Conservation (phyloP, 1,140 invertebrate genomes). For the Aplysia californica region DNA sequence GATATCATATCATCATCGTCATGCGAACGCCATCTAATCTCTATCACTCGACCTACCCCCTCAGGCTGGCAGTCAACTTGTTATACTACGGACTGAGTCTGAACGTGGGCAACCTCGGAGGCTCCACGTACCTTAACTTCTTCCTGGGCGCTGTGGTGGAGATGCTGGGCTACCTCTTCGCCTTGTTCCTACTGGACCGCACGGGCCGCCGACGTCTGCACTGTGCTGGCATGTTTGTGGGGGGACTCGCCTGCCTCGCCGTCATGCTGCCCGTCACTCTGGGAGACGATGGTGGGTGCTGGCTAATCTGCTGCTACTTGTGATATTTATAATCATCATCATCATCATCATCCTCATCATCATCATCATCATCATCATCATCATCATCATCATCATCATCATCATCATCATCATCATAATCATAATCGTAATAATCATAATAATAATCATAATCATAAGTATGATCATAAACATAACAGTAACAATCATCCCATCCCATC, state of each 20-base stretch:
- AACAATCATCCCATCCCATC: too few species aligned
- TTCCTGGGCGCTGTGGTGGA: conserved; percentile 75
- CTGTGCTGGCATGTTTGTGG: not conserved
- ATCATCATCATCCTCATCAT: too few species aligned
- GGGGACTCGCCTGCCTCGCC: conserved; percentile 30
- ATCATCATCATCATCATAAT: too few species aligned
- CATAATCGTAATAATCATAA: too few species aligned
- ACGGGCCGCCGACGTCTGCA: conserved; percentile 40
- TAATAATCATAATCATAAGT: too few species aligned
- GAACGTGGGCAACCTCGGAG: conserved; percentile 41
- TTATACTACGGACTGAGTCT: conserved; percentile 74
- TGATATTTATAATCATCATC: too few species aligned
- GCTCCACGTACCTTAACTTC: conserved; percentile 55
- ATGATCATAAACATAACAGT: too few species aligned
- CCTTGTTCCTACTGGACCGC: conserved; percentile 64
- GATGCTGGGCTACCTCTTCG: conserved; percentile 78
- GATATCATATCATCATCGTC: too few species aligned
- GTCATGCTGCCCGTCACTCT: conserved; percentile 46
- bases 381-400: too few species aligned
- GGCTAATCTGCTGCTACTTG: too few species aligned
- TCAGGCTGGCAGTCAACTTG: conserved; percentile 76
- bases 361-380: too few species aligned
- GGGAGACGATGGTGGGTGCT: conserved; percentile 35
- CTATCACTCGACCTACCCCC: not conserved
- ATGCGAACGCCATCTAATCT: too few species aligned